Conservation (phyloP, 30 jellyfish, hydroid and myxozoan genomes). For the Mastigias papua region DNA sequence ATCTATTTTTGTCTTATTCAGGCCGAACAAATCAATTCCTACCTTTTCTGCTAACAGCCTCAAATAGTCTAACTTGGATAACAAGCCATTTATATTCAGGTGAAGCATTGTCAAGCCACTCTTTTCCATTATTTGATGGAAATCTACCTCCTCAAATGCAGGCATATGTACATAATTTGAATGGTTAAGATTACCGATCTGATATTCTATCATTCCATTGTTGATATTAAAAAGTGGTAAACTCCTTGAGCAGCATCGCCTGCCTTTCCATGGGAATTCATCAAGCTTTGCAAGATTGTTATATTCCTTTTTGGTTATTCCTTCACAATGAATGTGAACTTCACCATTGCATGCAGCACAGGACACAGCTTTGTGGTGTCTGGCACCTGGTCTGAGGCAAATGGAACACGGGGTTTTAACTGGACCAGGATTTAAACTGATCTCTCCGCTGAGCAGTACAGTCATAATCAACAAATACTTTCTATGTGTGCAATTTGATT, state of each 20-base stretch:
- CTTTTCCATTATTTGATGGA: no score
- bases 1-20: conserved; percentile 23
- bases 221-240: no score
- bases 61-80: conserved; percentile 3
- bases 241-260: no score
- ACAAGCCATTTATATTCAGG: conserved; percentile 27
- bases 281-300: no score
- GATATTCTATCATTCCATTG: no score
- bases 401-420: conserved; percentile 1
- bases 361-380: background rate
- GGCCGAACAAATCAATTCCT: conserved; percentile 16
- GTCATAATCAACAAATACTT: background rate
- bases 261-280: no score
- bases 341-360: conserved; percentile 30
- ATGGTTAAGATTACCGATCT: no score
- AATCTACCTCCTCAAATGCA: no score
- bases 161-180: no score
- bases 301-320: no score
- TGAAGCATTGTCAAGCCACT: conserved; percentile 17
- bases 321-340: no score
- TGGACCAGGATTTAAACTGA: conserved; percentile 42
- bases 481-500: background rate
- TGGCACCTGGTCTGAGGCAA: no score
- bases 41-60: conserved; percentile 18
- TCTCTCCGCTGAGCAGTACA: background rate